Conservation (phyloP, 2,113 vertebrate species). For the Onychostruthus taczanowskii region DNA sequence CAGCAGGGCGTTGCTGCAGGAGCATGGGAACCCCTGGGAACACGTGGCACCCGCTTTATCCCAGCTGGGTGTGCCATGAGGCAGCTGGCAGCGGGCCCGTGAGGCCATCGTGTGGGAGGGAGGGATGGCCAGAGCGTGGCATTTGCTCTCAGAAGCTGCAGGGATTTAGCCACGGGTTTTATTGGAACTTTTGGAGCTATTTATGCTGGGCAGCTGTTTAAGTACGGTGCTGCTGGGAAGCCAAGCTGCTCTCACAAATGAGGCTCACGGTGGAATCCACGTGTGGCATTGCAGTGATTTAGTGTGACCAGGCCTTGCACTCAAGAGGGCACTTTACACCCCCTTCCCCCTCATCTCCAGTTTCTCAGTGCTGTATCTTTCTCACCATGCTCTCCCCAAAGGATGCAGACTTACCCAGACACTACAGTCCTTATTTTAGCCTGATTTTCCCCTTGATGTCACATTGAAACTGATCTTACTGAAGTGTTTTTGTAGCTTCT, state of each 20-base stretch:
- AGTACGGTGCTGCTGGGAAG: not conserved
- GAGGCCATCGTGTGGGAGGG: not conserved
- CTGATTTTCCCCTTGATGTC: not conserved
- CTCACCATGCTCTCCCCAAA: not conserved
- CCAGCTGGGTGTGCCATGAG: not conserved
- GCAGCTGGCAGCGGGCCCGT: not conserved
- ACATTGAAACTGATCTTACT: not conserved
- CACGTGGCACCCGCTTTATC: not conserved
- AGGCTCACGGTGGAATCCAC: not conserved
- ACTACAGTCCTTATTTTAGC: not conserved
- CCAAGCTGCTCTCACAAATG: not conserved
- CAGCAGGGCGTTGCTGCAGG: not conserved
- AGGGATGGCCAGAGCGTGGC: not conserved
- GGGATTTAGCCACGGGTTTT: not conserved
- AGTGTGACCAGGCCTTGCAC: not conserved
- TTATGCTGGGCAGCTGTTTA: not conserved
- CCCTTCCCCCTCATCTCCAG: not conserved
- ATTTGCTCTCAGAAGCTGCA: not conserved
- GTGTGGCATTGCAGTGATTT: not conserved
- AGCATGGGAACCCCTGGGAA: not conserved
- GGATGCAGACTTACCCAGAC: not conserved
- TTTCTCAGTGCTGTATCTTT: not conserved
- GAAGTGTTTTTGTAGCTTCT: not conserved
- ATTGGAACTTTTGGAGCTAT: not conserved
- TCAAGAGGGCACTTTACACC: not conserved